phyloP scores from a whole-genome alignment of 1,140 invertebrate genomes.

The Nephila pilipes region DNA sequence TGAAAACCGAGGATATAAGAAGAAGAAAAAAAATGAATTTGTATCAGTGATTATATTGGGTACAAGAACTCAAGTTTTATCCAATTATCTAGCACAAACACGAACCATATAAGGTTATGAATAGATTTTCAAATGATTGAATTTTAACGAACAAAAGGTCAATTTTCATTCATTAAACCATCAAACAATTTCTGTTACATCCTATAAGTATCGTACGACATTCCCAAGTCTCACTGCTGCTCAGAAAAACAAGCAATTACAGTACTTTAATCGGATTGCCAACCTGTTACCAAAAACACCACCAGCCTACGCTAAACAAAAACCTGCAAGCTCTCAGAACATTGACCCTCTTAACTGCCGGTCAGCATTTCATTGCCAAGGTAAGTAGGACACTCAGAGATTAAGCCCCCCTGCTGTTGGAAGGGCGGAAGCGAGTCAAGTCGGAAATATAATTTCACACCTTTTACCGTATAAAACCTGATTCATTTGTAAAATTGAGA shows the following conservation, averaged over 20 bases:
- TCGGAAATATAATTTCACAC: no score
- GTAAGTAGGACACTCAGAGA: conserved; percentile 11
- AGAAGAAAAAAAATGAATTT: no score
- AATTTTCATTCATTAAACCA: not conserved
- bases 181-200: not conserved
- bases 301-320: not conserved
- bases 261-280: not conserved
- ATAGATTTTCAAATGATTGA: no score
- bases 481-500: not conserved
- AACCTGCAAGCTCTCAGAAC: not conserved
- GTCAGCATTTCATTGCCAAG: conserved; percentile 46
- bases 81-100: no score
- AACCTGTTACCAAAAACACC: not conserved
- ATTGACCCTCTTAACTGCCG: conserved; percentile 23
- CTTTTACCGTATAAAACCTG: not conserved
- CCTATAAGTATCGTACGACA: not conserved
- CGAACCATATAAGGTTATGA: no score
- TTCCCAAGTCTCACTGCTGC: no score
- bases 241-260: not conserved
- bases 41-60: no score
- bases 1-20: no score
- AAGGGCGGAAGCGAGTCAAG: not conserved
- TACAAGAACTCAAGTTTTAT: no score
- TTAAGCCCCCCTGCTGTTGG: not conserved
- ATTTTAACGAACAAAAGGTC: no score